phyloP scores from a whole-genome alignment of 2,113 vertebrate genomes.

The Erinaceus europaeus region DNA sequence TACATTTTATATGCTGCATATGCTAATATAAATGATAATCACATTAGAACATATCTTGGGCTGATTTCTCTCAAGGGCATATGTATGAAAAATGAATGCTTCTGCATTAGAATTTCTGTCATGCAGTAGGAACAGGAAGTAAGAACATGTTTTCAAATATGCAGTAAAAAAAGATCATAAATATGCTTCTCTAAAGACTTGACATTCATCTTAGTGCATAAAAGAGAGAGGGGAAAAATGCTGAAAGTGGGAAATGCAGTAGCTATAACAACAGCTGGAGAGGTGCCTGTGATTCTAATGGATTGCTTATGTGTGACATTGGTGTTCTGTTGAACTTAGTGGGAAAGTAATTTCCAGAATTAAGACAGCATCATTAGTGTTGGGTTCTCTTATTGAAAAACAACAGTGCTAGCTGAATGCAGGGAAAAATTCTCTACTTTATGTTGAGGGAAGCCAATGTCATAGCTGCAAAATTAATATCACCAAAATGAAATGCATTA shows the following conservation, averaged over 20 bases:
- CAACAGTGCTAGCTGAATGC: conserved; percentile 34
- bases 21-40: conserved; percentile 1
- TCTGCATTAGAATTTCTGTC: conserved; percentile 56
- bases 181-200: background rate
- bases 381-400: conserved; percentile 52
- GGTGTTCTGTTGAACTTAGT: conserved; percentile 10
- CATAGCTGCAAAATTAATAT: conserved; percentile 35
- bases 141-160: conserved; percentile 51
- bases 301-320: conserved; percentile 33
- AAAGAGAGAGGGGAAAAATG: conserved; percentile 41
- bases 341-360: conserved; percentile 58
- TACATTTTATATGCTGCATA: conserved; percentile 16
- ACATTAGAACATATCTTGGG: background rate
- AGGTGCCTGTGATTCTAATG: conserved; percentile 39
- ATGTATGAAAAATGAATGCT: conserved; percentile 3
- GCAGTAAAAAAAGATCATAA: conserved; percentile 60
- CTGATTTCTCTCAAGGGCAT: conserved; percentile 55
- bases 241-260: conserved; percentile 27
- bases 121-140: conserved; percentile 37
- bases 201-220: conserved; percentile 60
- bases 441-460: conserved; percentile 40
- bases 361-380: conserved; percentile 33
- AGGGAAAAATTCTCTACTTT: conserved; percentile 36
- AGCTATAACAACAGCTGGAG: conserved; percentile 37
- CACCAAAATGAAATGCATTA: conserved; percentile 45